Evolutionary conservation across 2,888 invertebrate genomes (phyloP).

Genomic region (Platerodrilus igneus): DNA sequence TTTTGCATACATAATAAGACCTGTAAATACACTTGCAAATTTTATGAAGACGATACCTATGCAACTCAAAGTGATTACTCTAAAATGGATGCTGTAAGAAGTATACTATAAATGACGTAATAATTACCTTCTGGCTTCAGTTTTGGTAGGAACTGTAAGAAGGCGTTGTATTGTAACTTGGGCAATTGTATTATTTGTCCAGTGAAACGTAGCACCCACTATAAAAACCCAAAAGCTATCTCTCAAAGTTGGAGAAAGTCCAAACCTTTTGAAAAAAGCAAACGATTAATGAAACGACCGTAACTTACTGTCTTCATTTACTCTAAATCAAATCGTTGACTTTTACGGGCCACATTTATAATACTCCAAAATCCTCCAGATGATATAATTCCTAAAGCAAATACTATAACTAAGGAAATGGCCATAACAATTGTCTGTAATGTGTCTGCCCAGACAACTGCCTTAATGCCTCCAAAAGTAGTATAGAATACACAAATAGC

Average conservation of each 20-base stretch:
- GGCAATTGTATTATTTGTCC: conserved; percentile 54
- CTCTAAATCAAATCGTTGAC: conserved; percentile 58
- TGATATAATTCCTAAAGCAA: conserved; percentile 54
- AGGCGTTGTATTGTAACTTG: conserved; percentile 60
- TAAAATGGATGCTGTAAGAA: conserved; percentile 4
- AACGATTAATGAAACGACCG: too few relatives aligned
- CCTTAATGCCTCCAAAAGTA: conserved; percentile 62
- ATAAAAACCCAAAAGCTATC: conserved; percentile 60
- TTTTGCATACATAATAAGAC: conserved; percentile 59
- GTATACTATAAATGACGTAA: conserved; percentile 2
- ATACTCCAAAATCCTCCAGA: conserved; percentile 55
- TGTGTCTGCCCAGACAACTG: conserved; percentile 60
- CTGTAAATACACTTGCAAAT: conserved; percentile 54
- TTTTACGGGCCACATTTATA: conserved; percentile 54
- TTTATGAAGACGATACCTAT: conserved; percentile 56
- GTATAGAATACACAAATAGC: conserved; percentile 70
- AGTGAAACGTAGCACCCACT: conserved; percentile 54
- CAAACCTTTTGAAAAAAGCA: too few relatives aligned
- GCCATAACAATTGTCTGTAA: conserved; percentile 55
- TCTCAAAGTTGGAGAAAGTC: conserved; percentile 55
- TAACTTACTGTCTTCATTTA: too few relatives aligned
- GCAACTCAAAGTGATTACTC: conserved; percentile 14
- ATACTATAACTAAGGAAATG: conserved; percentile 52
- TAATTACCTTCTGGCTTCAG: conserved; percentile 51
- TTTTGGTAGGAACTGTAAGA: conserved; percentile 55